phyloP scores from a whole-genome alignment of 2,113 vertebrate species.

The Cettia cetti region DNA sequence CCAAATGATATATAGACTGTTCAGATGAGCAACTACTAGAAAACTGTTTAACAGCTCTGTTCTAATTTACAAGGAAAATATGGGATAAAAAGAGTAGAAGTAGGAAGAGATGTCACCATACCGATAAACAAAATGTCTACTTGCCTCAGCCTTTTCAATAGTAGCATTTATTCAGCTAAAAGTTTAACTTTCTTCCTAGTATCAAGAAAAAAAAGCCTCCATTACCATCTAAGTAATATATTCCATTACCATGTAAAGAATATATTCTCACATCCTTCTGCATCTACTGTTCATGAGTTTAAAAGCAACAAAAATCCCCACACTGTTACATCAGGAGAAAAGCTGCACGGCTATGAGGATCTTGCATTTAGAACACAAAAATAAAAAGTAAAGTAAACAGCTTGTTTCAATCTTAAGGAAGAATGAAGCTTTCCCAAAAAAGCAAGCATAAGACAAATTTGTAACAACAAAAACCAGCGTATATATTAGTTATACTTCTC shows the following conservation, averaged over 20 bases:
- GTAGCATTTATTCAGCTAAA: background rate
- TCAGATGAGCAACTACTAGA: background rate
- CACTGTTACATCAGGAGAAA: background rate
- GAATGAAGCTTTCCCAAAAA: background rate
- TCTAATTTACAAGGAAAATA: background rate
- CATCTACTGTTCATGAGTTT: background rate
- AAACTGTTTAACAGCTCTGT: background rate
- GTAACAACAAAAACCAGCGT: background rate
- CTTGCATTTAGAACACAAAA: background rate
- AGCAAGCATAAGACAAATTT: background rate
- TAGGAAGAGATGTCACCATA: background rate
- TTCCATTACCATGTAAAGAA: background rate
- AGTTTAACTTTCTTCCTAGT: background rate
- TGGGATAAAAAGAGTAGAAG: background rate
- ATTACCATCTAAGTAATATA: background rate
- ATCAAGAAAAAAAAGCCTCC: background rate
- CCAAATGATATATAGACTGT: background rate
- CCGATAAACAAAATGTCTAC: background rate
- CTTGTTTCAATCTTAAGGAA: background rate
- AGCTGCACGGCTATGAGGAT: background rate
- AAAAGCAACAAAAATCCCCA: background rate
- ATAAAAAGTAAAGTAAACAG: background rate
- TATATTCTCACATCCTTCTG: background rate
- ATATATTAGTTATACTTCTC: background rate
- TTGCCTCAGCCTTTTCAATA: background rate